Percentiles rank a stretch among this genome's conserved stretches.
Conservation (phyloP, 2,888 invertebrate genomes). For the Drosophila longiperda region DNA sequence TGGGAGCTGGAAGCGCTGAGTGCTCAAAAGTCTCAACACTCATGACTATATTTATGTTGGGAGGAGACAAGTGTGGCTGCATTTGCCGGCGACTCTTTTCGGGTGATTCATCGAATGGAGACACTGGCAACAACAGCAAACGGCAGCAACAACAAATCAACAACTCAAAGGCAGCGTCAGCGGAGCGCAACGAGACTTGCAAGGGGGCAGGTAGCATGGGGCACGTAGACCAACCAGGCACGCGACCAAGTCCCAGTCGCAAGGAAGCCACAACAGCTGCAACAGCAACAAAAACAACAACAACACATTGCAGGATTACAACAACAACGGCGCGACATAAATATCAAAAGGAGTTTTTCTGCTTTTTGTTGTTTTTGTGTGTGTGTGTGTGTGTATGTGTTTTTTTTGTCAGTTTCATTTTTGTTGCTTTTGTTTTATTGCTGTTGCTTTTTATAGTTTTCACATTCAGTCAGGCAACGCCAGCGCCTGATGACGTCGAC, state of each 20-base stretch:
- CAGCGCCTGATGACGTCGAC: conserved; percentile 68
- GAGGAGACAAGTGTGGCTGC: conserved; percentile 39
- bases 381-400: conserved; percentile 2
- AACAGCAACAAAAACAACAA: conserved; percentile 29
- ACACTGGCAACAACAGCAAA: conserved; percentile 41
- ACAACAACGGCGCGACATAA: conserved; percentile 57
- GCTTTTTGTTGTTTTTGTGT: conserved; percentile 15
- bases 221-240: conserved; percentile 62
- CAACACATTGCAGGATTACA: conserved; percentile 64
- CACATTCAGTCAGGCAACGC: conserved; percentile 58
- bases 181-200: conserved; percentile 42
- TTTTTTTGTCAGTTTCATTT: not conserved
- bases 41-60: conserved; percentile 24
- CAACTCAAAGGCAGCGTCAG: conserved; percentile 41
- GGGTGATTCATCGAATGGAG: conserved; percentile 51
- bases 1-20: not conserved
- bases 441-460: conserved; percentile 72
- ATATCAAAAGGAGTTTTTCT: conserved; percentile 67
- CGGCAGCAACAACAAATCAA: conserved; percentile 20
- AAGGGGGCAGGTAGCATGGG: conserved; percentile 19
- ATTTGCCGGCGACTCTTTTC: conserved; percentile 53
- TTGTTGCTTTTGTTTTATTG: conserved; percentile 61
- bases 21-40: not conserved
- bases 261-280: conserved; percentile 33
- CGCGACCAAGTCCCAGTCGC: conserved; percentile 71